Evolutionary conservation across 2,888 invertebrate genomes (phyloP).

Genomic region (Acheta domesticus): DNA sequence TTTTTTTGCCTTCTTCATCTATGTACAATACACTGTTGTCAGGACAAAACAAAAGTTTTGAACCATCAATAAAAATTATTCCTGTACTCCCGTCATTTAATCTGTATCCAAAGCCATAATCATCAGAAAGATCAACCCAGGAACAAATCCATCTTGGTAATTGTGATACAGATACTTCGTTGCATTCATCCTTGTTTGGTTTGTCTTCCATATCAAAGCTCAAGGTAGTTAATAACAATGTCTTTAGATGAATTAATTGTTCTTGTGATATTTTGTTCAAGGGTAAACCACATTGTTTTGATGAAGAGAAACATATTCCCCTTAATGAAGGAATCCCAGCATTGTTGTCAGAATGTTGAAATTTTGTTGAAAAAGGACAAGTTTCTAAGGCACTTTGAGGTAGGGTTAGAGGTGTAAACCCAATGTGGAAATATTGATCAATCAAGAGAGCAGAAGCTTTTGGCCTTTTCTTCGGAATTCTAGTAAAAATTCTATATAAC

Average conservation of each 20-base stretch:
- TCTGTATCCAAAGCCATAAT: conserved; percentile 63
- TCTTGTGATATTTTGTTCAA: not conserved
- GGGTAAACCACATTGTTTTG: conserved; percentile 6
- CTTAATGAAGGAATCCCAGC: not conserved
- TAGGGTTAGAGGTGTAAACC: conserved; percentile 28
- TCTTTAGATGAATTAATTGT: not conserved
- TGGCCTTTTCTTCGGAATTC: conserved; percentile 49
- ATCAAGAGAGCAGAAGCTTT: conserved; percentile 47
- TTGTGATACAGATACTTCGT: conserved; percentile 55
- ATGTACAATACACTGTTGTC: conserved; percentile 59
- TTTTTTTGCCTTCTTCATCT: conserved; percentile 54
- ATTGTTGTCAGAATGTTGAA: too few relatives aligned
- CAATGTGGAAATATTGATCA: conserved; percentile 43
- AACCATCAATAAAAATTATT: conserved; percentile 60
- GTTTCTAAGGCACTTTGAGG: not conserved
- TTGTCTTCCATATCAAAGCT: not conserved
- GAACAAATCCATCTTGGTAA: conserved; percentile 62
- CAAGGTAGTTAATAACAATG: not conserved
- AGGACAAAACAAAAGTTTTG: conserved; percentile 54
- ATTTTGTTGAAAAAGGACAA: too few relatives aligned
- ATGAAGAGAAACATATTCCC: not conserved
- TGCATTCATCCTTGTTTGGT: not conserved
- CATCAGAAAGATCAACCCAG: conserved; percentile 67
- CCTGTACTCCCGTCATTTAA: conserved; percentile 60
- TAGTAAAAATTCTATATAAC: conserved; percentile 46